These are phyloP conservation scores for Takifugu flavidus DNA, from an alignment of 2,113 vertebrate species.

Conservation along the genomic window DNA sequence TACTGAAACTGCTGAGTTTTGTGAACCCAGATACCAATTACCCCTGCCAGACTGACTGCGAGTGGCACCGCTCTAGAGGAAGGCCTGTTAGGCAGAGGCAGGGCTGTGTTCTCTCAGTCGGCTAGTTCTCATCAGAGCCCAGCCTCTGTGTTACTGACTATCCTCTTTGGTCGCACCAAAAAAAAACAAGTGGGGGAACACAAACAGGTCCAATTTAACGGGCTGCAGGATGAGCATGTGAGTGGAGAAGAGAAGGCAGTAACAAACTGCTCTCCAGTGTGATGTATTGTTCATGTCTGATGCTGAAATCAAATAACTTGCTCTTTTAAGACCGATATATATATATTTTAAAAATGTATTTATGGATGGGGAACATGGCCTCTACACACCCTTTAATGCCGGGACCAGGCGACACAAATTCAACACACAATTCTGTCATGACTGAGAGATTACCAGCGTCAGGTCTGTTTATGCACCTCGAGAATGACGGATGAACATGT, in stretches of 20 bases:
- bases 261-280: conserved; percentile 40
- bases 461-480: too few relatives aligned
- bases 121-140: conserved; percentile 43
- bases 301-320: neutral
- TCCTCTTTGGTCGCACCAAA: conserved; percentile 41
- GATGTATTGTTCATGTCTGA: conserved; percentile 39
- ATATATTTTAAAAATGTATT: too few relatives aligned
- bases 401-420: too few relatives aligned
- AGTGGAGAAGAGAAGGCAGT: conserved; percentile 41
- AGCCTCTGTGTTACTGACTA: conserved; percentile 28
- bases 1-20: conserved; percentile 51
- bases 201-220: conserved; percentile 57
- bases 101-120: conserved; percentile 38
- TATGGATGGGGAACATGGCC: too few relatives aligned
- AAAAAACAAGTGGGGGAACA: conserved; percentile 32
- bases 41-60: conserved; percentile 34
- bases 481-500: too few relatives aligned
- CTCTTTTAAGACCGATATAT: too few relatives aligned
- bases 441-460: too few relatives aligned
- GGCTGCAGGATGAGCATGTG: conserved; percentile 50
- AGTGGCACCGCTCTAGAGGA: conserved; percentile 2
- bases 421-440: too few relatives aligned
- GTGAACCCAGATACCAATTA: conserved; percentile 60
- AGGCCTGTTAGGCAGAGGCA: conserved; percentile 35
- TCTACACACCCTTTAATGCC: too few relatives aligned